Base-by-base conservation (phyloP, 2,797 vertebrate species). In the Oreortyx pictus region DNA sequence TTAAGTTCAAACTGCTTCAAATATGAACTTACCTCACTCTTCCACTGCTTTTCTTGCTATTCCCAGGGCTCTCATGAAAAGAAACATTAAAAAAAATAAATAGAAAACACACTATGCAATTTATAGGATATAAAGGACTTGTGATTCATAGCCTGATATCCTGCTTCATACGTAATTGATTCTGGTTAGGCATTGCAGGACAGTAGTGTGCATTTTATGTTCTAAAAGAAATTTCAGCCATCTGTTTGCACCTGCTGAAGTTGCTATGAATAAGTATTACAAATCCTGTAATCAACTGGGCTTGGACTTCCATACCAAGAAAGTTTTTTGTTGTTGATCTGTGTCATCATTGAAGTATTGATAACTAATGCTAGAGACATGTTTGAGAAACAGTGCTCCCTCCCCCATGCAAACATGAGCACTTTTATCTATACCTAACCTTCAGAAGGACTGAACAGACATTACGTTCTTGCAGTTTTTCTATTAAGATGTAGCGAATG, bases 181-280 rank as follows among this genome's bases (percentile, higher is more conserved):
- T 95, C 85, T 71, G 62, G 85, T 91, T 96, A 82, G 75, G 93
- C 73, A 0, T 88, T 81, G 86, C 92, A 93, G 95, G 90, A 91
- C 94, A 94, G 86, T 74, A 67, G 86, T 89, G 91, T 79, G 82
- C 73, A 73, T 96, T 95, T 96, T 92, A 94, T 86, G 88, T 89
- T 84, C 89, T 14, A 86, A 31, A 84, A 96, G 95, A 97, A 95
- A 95, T 95, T 93, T 95, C 93, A 97, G 93, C 97, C 96, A 96
- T 97, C 96, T 97, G 94, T 94, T 96, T 95, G 89, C 93, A 96
- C 91, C 95, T 96, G 93, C 92, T 89, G 82, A 94, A 92, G 93
- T 43, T 93, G 88, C 80, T 86, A 8, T 44, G 80, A 82, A 31
- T 91, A 59, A 95, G 66, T 60, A 91, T 56, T 49, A 80, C 82